A percentile compares a stretch with the other conserved stretches of the same genome.
phyloP scores from a whole-genome alignment of 2,888 invertebrate species.

The Chrysodeixis includens region DNA sequence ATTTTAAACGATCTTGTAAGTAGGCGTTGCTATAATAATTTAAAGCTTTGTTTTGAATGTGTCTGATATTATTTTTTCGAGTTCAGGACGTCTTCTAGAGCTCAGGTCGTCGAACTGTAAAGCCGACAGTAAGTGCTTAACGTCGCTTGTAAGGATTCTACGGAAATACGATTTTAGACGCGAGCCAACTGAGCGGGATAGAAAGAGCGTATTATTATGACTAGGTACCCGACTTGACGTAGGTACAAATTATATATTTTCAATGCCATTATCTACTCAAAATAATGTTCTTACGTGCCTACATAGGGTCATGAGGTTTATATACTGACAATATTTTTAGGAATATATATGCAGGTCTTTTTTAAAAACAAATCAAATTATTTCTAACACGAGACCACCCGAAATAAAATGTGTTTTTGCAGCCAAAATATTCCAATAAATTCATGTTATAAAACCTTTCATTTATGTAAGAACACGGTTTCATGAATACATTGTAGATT shows the following conservation, averaged over 20 bases:
- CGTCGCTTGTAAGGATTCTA: slow-evolving; percentile 88
- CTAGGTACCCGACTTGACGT: slow-evolving; percentile 41
- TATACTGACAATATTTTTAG: slow-evolving; percentile 15
- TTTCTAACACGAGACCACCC: slow-evolving; percentile 58
- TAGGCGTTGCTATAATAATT: slow-evolving; percentile 60
- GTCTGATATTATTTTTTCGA: slow-evolving; percentile 63
- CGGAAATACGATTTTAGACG: slow-evolving; percentile 89
- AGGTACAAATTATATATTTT: slow-evolving; percentile 53
- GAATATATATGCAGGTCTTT: slow-evolving; percentile 59
- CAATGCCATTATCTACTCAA: slow-evolving; percentile 66
- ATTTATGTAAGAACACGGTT: slow-evolving; percentile 60
- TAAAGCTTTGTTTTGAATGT: slow-evolving; percentile 75
- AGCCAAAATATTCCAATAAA: slow-evolving; percentile 49
- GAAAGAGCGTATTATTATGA: slow-evolving; percentile 65
- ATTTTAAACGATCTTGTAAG: slow-evolving; percentile 51
- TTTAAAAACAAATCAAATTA: slow-evolving; percentile 64
- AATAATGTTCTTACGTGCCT: background rate
- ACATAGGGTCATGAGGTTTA: too few relatives aligned
- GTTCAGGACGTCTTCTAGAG: slow-evolving; percentile 79
- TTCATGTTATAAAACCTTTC: slow-evolving; percentile 44
- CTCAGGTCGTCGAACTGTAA: slow-evolving; percentile 86
- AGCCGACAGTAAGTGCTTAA: slow-evolving; percentile 86
- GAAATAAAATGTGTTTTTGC: slow-evolving; percentile 56
- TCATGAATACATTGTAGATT: slow-evolving; percentile 78
- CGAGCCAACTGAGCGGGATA: slow-evolving; percentile 73